Conservation (phyloP, 2,113 vertebrate species). For the Origma solitaria region DNA sequence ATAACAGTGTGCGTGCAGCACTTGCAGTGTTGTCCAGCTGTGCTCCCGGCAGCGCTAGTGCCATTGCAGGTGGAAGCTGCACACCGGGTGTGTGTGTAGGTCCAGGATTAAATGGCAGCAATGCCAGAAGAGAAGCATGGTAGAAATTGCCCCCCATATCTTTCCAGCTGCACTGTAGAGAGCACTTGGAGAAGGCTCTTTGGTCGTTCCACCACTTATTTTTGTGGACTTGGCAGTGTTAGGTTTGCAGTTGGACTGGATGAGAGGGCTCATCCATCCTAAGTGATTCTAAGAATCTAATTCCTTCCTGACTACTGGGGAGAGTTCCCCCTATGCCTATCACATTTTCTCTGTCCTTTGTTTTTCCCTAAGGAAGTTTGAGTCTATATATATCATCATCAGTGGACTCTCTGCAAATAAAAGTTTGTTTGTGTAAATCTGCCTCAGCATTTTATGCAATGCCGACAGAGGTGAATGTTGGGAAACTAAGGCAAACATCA, state of each 20-base stretch:
- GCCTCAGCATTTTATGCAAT: not conserved
- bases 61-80: accelerated
- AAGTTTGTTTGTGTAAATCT: not conserved
- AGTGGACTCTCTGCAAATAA: not conserved
- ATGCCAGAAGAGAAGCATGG: accelerated
- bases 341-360: not conserved
- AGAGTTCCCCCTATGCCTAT: not conserved
- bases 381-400: not conserved
- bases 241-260: not conserved
- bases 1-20: accelerated
- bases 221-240: not conserved
- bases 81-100: accelerated
- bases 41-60: accelerated
- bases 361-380: not conserved
- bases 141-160: accelerated
- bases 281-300: not conserved
- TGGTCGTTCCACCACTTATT: not conserved
- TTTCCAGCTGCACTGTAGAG: accelerated
- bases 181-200: not conserved
- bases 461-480: not conserved
- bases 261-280: not conserved
- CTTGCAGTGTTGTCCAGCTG: accelerated
- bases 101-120: accelerated
- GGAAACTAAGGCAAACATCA: not conserved
- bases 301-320: not conserved